Base-by-base conservation (phyloP, 2,888 invertebrate species). In the Leistus spinibarbis region DNA sequence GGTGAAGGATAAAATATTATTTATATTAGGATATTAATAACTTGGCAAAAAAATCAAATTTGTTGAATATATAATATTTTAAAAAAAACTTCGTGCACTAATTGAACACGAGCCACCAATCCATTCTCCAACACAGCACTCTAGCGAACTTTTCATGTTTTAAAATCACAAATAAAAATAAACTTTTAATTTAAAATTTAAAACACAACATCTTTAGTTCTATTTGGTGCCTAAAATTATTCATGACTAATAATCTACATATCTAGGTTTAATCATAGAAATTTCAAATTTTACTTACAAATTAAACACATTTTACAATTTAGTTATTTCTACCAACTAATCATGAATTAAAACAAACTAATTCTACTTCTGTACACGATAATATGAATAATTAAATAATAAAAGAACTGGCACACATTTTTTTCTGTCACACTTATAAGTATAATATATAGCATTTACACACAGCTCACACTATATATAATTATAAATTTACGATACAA, bases 381-480 rank as follows among this genome's bases (percentile, higher is more conserved):
- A 40, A 10, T 40, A 40, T 40, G 3, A 5, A 40, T 40, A 2
- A 40, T n/a, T n/a, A n/a, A n/a, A n/a, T n/a, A 1, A 27, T 10
- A 40, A 40, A 40, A 40, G 13, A 40, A 2, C 13, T 40, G 40
- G 40, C 7, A 40, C 13, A 40, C 40, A 40, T 40, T 13, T 13
- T 10, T n/a, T n/a, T n/a, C n/a, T n/a, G n/a, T n/a, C n/a, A 40
- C 7, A 40, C 5, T 10, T 40, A 40, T 40, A 40, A 10, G 10
- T 73, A 67, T 66, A 73, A 73, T 73, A 73, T 40, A 40, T 72
- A 66, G 66, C 67, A 57, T 24, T 73, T 67, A 67, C 73, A 73
- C 73, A n/a, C 56, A 22, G 56, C 20, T 68, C 22, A n/a, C 3
- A 40, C 53, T 63, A 63, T 63, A 60, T 53, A 62, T 53, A 70